These are phyloP conservation scores for Anoura caudifer DNA, from an alignment of 2,113 vertebrate species.

Conservation along the genomic window DNA sequence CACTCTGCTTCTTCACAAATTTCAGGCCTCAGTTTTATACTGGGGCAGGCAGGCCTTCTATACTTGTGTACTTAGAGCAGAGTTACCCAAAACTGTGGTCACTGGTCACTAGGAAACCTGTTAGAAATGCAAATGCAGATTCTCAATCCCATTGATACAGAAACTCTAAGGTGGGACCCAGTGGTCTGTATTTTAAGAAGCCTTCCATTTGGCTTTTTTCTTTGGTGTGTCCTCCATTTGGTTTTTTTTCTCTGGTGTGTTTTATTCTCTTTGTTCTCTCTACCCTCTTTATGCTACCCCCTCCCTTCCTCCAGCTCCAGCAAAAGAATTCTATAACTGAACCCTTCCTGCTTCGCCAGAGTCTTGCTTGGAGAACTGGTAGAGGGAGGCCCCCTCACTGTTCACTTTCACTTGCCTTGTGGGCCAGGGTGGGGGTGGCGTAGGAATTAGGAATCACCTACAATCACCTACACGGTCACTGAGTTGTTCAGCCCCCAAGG, in stretches of 20 bases:
- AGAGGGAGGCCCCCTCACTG: neutral
- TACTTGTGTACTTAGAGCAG: neutral
- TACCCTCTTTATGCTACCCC: neutral
- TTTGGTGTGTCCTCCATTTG: neutral
- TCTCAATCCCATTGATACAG: neutral
- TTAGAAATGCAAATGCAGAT: neutral
- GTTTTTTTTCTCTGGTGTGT: neutral
- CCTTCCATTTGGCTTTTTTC: neutral
- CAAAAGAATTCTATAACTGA: neutral
- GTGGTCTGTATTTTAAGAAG: neutral
- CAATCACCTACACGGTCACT: neutral
- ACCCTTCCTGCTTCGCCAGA: neutral
- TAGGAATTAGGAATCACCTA: neutral
- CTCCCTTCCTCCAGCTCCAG: neutral
- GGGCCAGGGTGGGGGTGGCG: neutral
- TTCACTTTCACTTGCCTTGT: neutral
- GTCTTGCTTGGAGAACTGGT: neutral
- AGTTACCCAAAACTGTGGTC: neutral
- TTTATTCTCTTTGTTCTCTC: neutral
- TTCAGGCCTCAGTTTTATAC: neutral
- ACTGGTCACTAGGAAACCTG: neutral
- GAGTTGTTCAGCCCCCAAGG: neutral
- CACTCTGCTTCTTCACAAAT: neutral
- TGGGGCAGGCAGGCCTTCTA: too few relatives aligned
- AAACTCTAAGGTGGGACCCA: neutral